Percentiles rank a stretch among this genome's conserved stretches.
These are phyloP conservation scores for Karalla daura DNA, from an alignment of 2,797 vertebrate genomes.

Conservation along the genomic window DNA sequence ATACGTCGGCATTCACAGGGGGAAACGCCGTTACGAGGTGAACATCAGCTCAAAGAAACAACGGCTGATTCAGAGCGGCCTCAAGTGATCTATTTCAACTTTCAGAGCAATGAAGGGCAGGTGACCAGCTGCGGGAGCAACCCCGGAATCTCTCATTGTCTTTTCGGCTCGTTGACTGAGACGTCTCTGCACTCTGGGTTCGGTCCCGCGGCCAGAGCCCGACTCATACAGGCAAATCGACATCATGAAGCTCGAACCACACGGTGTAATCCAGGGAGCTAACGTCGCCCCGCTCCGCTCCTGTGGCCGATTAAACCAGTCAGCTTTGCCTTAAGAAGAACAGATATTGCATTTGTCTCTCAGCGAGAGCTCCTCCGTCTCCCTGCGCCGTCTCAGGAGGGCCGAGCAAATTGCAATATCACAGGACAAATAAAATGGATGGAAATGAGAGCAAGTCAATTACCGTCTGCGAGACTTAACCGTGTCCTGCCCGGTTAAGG, in stretches of 20 bases:
- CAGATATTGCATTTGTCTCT: not conserved
- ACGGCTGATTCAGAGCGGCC: not conserved
- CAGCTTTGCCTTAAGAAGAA: conserved; percentile 50
- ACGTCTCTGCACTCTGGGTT: too few species aligned
- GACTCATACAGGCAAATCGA: conserved; percentile 80
- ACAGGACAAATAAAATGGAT: not conserved
- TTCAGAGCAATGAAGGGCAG: not conserved
- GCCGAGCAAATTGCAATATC: not conserved
- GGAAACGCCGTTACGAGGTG: not conserved
- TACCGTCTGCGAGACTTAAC: not conserved
- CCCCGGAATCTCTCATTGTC: not conserved
- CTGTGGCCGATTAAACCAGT: conserved; percentile 82
- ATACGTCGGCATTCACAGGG: not conserved
- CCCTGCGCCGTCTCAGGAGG: not conserved
- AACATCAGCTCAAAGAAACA: not conserved
- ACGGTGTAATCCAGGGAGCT: conserved; percentile 82
- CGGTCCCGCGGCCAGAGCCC: conserved; percentile 76
- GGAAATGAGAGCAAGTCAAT: not conserved
- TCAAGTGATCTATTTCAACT: not conserved
- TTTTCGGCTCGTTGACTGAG: not conserved
- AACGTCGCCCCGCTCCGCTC: conserved; percentile 73
- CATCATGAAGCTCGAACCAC: conserved; percentile 68
- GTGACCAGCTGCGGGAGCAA: not conserved
- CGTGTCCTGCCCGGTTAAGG: not conserved
- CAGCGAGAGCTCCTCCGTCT: not conserved